phyloP scores from a whole-genome alignment of 2,888 invertebrate species.

The Drosophila antonietae region DNA sequence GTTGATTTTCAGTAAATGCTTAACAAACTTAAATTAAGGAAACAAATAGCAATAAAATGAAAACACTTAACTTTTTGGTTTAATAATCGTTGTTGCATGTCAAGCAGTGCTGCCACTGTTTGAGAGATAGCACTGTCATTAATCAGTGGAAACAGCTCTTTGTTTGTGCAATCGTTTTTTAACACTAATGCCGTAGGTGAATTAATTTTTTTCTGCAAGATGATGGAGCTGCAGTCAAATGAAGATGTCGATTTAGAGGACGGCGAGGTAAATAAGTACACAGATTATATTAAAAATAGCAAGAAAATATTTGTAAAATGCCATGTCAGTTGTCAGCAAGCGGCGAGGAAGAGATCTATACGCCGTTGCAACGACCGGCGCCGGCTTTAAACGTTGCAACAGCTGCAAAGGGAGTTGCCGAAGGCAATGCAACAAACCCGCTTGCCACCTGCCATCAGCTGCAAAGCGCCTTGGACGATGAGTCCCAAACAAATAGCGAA shows the following conservation, averaged over 20 bases:
- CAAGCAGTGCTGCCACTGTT: background rate
- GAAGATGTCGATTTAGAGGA: conserved; percentile 87
- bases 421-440: conserved; percentile 50
- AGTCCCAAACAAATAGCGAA: conserved; percentile 74
- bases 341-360: conserved; percentile 82
- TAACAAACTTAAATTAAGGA: background rate
- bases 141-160: conserved; percentile 22
- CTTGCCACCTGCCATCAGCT: conserved; percentile 69
- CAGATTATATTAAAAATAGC: background rate
- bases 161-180: conserved; percentile 26
- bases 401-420: conserved; percentile 35
- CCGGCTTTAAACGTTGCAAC: conserved; percentile 38
- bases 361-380: conserved; percentile 81
- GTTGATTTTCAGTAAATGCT: background rate
- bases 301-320: background rate
- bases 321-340: conserved; percentile 79
- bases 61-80: background rate
- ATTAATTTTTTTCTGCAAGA: conserved; percentile 63
- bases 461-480: conserved; percentile 68
- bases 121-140: background rate
- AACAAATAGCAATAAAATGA: background rate
- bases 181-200: conserved; percentile 48
- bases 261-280: conserved; percentile 87
- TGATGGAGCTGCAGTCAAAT: conserved; percentile 79
- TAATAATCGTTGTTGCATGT: background rate